phyloP scores from a whole-genome alignment of 2,113 vertebrate species.

The Cricetomys ansorgei region DNA sequence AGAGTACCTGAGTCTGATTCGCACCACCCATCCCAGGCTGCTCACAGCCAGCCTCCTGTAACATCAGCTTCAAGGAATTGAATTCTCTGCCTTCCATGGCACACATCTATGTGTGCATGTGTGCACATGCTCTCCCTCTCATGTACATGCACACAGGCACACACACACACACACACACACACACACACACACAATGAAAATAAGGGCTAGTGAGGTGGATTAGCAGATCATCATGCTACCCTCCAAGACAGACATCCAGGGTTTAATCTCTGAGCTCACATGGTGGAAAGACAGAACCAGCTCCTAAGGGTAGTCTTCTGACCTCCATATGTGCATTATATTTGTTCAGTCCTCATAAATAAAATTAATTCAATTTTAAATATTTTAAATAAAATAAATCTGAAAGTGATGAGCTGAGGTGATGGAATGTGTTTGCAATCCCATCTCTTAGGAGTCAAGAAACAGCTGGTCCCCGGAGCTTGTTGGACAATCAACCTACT shows the following conservation, averaged over 20 bases:
- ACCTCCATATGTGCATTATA: neutral
- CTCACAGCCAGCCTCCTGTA: neutral
- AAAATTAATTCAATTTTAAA: neutral
- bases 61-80: neutral
- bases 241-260: neutral
- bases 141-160: too few species aligned
- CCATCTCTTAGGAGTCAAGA: neutral
- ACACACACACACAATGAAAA: too few species aligned
- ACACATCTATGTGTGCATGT: neutral
- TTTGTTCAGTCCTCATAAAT: neutral
- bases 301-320: neutral
- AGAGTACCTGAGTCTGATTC: neutral
- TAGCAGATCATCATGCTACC: neutral
- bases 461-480: neutral
- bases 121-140: too few species aligned
- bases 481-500: neutral
- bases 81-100: neutral
- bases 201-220: neutral
- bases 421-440: neutral
- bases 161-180: neutral
- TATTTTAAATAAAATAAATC: neutral
- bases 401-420: neutral
- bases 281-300: neutral
- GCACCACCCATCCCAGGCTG: too few species aligned
- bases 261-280: neutral